phyloP scores from a whole-genome alignment of 2,888 invertebrate genomes.

The Panorpa germanica region DNA sequence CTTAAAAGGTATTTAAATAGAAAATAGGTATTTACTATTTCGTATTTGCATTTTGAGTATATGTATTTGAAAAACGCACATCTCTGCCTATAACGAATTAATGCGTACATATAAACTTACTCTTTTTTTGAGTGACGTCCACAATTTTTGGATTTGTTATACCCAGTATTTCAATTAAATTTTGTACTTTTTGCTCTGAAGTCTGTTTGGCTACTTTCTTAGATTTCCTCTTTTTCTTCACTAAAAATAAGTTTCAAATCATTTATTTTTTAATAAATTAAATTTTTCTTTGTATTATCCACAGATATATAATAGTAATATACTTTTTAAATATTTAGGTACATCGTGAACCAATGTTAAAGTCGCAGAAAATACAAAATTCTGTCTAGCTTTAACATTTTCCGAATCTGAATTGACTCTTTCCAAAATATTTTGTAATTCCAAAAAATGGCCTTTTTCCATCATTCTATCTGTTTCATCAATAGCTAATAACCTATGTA shows the following conservation, averaged over 20 bases:
- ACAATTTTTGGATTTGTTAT: constrained; percentile 83
- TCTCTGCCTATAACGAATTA: constrained; percentile 8
- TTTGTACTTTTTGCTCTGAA: constrained; percentile 53
- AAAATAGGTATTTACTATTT: too few relatives aligned
- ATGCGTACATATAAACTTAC: constrained; percentile 23
- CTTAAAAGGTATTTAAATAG: too few relatives aligned
- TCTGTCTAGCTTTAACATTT: constrained; percentile 50
- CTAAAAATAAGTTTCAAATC: not conserved
- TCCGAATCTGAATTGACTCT: constrained; percentile 51
- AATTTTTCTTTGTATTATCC: not conserved
- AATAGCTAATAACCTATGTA: constrained; percentile 66
- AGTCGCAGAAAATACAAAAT: constrained; percentile 95
- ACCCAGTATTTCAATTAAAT: constrained; percentile 60
- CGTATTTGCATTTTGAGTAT: too few relatives aligned
- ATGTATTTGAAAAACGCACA: too few relatives aligned
- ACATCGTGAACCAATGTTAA: constrained; percentile 80
- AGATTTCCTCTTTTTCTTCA: constrained; percentile 16
- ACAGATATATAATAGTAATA: constrained; percentile 10
- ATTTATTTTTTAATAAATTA: constrained; percentile 1
- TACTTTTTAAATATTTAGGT: constrained; percentile 48
- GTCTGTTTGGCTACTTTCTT: constrained; percentile 43
- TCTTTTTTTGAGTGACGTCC: constrained; percentile 64
- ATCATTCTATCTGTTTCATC: constrained; percentile 99
- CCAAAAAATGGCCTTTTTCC: constrained; percentile 89
- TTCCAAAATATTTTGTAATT: constrained; percentile 64